phyloP scores from a whole-genome alignment of 2,888 invertebrate species.

The Tupiocoris notatus region DNA sequence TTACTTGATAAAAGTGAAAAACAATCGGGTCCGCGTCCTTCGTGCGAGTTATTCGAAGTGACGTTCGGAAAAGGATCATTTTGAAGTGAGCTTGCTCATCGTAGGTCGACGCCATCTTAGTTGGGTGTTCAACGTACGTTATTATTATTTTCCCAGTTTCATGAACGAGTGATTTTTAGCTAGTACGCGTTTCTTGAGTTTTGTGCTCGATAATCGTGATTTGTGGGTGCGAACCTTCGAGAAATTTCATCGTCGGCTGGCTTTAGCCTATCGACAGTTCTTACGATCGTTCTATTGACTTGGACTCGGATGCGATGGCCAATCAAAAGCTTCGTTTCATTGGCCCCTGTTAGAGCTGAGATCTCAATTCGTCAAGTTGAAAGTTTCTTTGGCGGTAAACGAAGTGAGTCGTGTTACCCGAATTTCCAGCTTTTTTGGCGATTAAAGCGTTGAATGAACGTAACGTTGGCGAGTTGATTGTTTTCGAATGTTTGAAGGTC shows the following conservation, averaged over 20 bases:
- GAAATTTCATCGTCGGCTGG: not conserved
- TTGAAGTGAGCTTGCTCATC: constrained; percentile 38
- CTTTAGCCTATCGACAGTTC: not conserved
- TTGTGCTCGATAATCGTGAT: not conserved
- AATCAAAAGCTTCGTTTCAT: constrained; percentile 68
- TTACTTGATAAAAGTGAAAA: not conserved
- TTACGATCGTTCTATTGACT: constrained; percentile 46
- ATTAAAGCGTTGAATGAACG: constrained; percentile 56
- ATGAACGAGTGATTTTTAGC: not conserved
- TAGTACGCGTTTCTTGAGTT: not conserved
- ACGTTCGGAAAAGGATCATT: constrained; percentile 17
- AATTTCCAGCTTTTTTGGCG: constrained; percentile 58
- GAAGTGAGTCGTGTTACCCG: constrained; percentile 57
- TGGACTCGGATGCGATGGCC: constrained; percentile 63
- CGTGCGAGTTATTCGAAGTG: not conserved
- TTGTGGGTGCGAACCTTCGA: not conserved
- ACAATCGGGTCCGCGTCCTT: not conserved
- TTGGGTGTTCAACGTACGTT: constrained; percentile 37
- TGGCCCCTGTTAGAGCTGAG: constrained; percentile 12
- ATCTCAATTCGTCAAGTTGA: constrained; percentile 52
- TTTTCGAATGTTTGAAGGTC: constrained; percentile 56
- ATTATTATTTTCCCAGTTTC: not conserved
- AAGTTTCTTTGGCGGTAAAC: constrained; percentile 52
- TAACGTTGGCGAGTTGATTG: constrained; percentile 63
- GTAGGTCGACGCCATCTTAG: constrained; percentile 42